phyloP scores from a whole-genome alignment of 2,113 vertebrate species.

The Lathamus discolor region DNA sequence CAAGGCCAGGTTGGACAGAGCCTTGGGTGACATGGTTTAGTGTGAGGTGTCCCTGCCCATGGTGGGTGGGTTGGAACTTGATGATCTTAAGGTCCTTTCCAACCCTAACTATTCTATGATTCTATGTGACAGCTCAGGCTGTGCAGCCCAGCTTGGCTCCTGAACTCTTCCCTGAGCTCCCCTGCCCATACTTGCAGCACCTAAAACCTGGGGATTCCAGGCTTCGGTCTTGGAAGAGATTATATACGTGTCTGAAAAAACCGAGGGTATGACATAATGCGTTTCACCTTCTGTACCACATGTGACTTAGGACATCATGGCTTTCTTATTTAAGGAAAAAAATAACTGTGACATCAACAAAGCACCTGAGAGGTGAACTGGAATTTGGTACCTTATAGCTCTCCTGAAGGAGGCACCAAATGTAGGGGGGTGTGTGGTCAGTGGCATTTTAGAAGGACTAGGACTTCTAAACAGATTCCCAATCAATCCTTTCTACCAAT shows the following conservation, averaged over 20 bases:
- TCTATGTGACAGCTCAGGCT: rapidly evolving
- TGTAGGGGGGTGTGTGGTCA: rapidly evolving
- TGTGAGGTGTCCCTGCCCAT: too few relatives aligned
- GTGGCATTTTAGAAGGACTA: neutral
- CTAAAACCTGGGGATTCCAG: neutral
- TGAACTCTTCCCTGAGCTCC: neutral
- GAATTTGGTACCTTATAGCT: neutral
- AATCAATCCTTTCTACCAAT: neutral
- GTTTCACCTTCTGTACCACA: neutral
- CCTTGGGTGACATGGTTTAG: too few relatives aligned
- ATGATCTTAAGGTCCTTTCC: too few relatives aligned
- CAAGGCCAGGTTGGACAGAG: too few relatives aligned
- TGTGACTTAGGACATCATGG: neutral
- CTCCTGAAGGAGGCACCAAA: neutral
- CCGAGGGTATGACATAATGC: neutral
- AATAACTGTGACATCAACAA: neutral
- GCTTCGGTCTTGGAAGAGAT: neutral
- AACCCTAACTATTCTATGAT: too few relatives aligned
- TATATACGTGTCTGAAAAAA: neutral
- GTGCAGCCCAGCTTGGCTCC: neutral
- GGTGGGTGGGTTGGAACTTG: too few relatives aligned
- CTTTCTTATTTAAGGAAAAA: neutral
- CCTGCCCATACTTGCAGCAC: rapidly evolving
- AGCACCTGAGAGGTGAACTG: neutral
- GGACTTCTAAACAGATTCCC: neutral